phyloP scores from a whole-genome alignment of 2,888 invertebrate genomes.

The Parnassius glacialis region DNA sequence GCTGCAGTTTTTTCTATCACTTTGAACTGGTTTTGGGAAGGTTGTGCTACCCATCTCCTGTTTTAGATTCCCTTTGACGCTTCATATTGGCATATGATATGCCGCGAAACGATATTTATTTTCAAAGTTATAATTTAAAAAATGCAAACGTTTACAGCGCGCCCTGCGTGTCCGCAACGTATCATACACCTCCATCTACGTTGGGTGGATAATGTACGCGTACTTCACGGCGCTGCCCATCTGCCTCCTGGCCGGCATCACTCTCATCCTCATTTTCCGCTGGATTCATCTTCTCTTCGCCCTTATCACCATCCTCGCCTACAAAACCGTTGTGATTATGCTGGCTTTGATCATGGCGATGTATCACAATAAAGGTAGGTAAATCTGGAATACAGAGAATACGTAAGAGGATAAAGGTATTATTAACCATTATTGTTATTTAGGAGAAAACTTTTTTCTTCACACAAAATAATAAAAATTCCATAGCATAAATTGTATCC shows the following conservation, averaged over 20 bases:
- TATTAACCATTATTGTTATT: too few relatives aligned
- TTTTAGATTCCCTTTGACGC: too few relatives aligned
- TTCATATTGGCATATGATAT: too few relatives aligned
- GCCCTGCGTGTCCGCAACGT: constrained; percentile 59
- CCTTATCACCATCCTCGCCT: constrained; percentile 50
- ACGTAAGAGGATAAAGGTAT: too few relatives aligned
- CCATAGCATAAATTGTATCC: too few relatives aligned
- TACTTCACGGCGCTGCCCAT: constrained; percentile 56
- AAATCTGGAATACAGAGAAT: not conserved
- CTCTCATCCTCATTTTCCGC: constrained; percentile 63
- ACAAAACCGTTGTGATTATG: constrained; percentile 61
- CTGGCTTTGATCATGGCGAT: constrained; percentile 62
- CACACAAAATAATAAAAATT: too few relatives aligned
- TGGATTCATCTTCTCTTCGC: constrained; percentile 64
- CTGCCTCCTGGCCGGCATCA: constrained; percentile 52
- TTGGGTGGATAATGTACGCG: constrained; percentile 59
- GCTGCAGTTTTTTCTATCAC: too few relatives aligned
- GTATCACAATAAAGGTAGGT: constrained; percentile 58
- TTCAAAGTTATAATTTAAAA: too few relatives aligned
- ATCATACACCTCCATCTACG: constrained; percentile 54
- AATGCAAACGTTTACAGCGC: constrained; percentile 41
- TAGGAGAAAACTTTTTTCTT: too few relatives aligned
- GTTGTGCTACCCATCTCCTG: too few relatives aligned
- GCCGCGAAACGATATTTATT: too few relatives aligned
- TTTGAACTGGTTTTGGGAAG: too few relatives aligned